A percentile compares a stretch with the other conserved stretches of the same genome.
phyloP scores from a whole-genome alignment of 2,113 vertebrate species.

The Malurus melanocephalus region DNA sequence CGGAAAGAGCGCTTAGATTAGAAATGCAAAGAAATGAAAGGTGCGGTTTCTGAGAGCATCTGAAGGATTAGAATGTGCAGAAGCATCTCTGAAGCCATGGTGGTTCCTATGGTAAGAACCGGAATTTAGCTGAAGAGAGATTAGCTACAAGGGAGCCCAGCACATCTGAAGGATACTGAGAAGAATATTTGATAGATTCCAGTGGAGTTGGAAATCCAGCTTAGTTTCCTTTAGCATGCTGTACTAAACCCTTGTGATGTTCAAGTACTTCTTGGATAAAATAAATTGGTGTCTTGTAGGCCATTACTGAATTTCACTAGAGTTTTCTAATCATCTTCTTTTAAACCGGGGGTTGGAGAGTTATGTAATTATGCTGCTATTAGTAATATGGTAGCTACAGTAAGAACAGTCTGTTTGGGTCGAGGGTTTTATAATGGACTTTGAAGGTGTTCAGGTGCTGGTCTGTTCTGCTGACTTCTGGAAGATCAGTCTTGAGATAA shows the following conservation, averaged over 20 bases:
- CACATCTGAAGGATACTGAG: neutral
- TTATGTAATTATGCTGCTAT: slow-evolving; percentile 30
- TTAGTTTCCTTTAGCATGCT: neutral
- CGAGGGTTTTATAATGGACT: slow-evolving; percentile 6
- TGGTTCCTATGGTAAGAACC: neutral
- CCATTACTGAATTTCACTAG: neutral
- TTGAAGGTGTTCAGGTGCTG: neutral
- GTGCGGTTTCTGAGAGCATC: neutral
- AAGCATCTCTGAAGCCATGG: neutral
- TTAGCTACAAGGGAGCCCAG: neutral
- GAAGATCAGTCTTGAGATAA: neutral
- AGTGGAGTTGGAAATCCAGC: neutral
- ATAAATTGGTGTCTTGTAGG: neutral
- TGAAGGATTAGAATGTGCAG: neutral
- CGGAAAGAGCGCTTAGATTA: fast-evolving
- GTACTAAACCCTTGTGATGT: neutral
- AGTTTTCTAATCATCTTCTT: slow-evolving; percentile 14
- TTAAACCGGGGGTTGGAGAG: neutral
- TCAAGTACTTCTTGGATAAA: slow-evolving; percentile 7
- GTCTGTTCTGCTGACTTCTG: neutral
- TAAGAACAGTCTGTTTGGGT: slow-evolving; percentile 10
- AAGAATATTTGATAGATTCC: neutral
- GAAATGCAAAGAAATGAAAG: neutral
- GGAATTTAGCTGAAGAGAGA: neutral
- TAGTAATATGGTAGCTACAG: slow-evolving; percentile 15